Evolutionary conservation across 2,797 vertebrate genomes (phyloP).

Genomic region (Threskiornis aethiopicus): DNA sequence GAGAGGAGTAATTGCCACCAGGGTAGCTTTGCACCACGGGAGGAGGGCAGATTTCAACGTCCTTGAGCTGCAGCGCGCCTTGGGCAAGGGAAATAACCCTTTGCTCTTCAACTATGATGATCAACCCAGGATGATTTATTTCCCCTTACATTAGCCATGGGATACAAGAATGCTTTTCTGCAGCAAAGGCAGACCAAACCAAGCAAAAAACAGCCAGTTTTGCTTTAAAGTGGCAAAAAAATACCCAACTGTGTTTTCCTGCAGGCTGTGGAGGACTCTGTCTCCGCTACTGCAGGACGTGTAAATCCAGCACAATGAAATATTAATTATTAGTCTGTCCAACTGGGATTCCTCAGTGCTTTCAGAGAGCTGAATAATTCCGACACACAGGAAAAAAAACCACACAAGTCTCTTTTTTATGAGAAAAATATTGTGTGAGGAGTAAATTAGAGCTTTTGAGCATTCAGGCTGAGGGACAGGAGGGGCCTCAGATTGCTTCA

Average conservation of each 20-base stretch:
- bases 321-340: slow-evolving; percentile 50
- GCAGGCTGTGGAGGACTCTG: neutral
- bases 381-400: neutral
- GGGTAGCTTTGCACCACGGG: fast-evolving
- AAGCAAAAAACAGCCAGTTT: neutral
- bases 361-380: neutral
- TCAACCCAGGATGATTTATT: neutral
- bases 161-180: neutral
- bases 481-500: neutral
- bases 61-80: neutral
- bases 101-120: neutral
- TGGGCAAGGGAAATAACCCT: neutral
- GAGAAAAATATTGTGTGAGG: neutral
- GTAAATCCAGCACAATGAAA: slow-evolving; percentile 48
- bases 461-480: neutral
- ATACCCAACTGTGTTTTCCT: neutral
- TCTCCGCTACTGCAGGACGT: neutral
- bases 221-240: neutral
- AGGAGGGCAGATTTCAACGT: neutral
- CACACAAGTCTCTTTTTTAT: neutral
- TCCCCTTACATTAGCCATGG: neutral
- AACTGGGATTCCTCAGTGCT: slow-evolving; percentile 5
- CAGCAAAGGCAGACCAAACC: neutral
- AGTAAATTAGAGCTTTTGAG: neutral
- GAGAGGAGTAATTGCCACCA: neutral